phyloP scores from a whole-genome alignment of 2,113 vertebrate species.

The Amblyornis subalaris region DNA sequence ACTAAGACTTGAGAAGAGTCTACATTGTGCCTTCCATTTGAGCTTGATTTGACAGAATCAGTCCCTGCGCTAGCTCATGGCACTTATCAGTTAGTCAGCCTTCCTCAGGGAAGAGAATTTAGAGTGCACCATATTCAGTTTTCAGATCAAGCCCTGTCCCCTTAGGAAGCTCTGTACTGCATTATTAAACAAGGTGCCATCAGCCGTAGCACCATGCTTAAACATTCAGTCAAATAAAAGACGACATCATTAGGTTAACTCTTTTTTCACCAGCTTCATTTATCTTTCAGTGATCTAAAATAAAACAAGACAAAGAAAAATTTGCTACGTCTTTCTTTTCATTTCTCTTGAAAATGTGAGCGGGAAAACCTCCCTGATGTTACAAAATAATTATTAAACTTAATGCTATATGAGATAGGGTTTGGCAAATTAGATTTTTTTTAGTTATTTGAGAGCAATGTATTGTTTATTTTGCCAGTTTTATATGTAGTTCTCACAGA shows the following conservation, averaged over 20 bases:
- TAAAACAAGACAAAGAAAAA: neutral
- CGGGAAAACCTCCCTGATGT: neutral
- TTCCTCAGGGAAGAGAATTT: constrained; percentile 77
- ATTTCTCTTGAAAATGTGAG: neutral
- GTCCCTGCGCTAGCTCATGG: constrained; percentile 78
- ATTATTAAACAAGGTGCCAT: constrained; percentile 83
- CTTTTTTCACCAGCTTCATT: constrained; percentile 51
- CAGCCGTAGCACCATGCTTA: constrained; percentile 73
- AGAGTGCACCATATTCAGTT: constrained; percentile 82
- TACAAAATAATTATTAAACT: neutral
- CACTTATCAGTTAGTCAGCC: constrained; percentile 85
- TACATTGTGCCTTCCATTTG: constrained; percentile 75
- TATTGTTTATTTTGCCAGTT: neutral
- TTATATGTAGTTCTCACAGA: neutral
- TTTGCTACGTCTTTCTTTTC: neutral
- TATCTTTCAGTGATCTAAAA: neutral
- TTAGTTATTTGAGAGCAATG: neutral
- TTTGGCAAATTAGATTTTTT: neutral
- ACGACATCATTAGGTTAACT: constrained; percentile 68
- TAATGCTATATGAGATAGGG: neutral
- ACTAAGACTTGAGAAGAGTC: constrained; percentile 75
- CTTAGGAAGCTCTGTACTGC: constrained; percentile 71
- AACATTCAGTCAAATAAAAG: constrained; percentile 77
- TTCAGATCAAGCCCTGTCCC: constrained; percentile 79
- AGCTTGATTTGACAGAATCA: constrained; percentile 84